phyloP scores from a whole-genome alignment of 2,888 invertebrate species.

The Hymenopus coronatus region DNA sequence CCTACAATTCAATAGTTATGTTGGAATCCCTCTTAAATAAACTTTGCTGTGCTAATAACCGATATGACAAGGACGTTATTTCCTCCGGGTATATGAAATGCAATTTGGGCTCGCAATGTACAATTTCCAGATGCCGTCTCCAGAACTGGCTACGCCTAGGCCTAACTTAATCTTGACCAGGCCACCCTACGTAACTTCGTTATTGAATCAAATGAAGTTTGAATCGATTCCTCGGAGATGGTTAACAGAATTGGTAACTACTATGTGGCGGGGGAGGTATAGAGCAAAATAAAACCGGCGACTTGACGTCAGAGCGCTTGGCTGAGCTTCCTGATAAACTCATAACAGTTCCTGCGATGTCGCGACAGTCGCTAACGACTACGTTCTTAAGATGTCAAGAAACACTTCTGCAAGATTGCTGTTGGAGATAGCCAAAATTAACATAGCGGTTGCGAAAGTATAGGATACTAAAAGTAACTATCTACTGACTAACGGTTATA shows the following conservation, averaged over 20 bases:
- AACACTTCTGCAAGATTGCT: too few relatives aligned
- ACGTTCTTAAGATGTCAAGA: too few relatives aligned
- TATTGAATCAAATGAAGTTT: constrained; percentile 3
- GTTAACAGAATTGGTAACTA: constrained; percentile 1
- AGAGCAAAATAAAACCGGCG: neutral
- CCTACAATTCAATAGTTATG: too few relatives aligned
- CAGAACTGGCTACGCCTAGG: neutral
- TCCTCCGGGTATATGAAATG: neutral
- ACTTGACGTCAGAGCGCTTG: neutral
- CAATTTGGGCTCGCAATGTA: neutral
- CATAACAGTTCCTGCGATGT: too few relatives aligned
- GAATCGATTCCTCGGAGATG: constrained; percentile 6
- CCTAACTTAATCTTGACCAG: neutral
- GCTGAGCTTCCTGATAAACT: neutral
- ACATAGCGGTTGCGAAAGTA: too few relatives aligned
- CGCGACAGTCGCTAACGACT: too few relatives aligned
- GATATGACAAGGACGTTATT: neutral
- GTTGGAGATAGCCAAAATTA: too few relatives aligned
- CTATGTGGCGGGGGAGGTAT: neutral
- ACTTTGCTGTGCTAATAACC: too few relatives aligned
- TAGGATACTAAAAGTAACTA: too few relatives aligned
- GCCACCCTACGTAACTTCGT: neutral
- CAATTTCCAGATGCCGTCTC: neutral
- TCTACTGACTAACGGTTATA: too few relatives aligned
- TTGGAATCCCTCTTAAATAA: too few relatives aligned